Base-by-base conservation (phyloP, 2,797 vertebrate species). In the Falco concolor region DNA sequence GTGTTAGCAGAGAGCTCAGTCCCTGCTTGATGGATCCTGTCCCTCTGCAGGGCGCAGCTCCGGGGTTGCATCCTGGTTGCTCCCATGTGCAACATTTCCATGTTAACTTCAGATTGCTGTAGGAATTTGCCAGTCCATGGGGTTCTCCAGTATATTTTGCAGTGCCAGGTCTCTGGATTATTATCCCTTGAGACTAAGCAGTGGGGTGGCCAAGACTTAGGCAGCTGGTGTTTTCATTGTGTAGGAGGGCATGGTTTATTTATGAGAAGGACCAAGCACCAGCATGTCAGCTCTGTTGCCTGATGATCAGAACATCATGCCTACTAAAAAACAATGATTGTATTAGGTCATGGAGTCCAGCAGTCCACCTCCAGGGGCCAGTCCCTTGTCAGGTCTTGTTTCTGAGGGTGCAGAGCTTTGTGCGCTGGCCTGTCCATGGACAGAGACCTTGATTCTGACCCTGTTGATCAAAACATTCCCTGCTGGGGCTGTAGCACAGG, bases 151-250 rank as follows among this genome's bases (percentile, higher is more conserved):
- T 15, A 5, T 8, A 1, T 25, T 59, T 61, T 87, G 76, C 12
- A 44, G 49, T 38, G 69, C 69, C 84, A 73, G 77, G 3, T 40
- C 77, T 75, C 34, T 40, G 92, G 75, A 28, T 94, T 63, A 13
- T 80, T 30, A 5, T 65, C 89, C 87, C 57, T 30, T 38, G 73
- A 44, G 84, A 80, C 54, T 30, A 5, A 93, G 89, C 47, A 59
- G 67, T 2, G 21, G 65, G 32, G 40, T 50, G 78, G 89, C 78
- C 82, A 54, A 11, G 18, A 2, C 28, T 56, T 53, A 75, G 63
- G 80, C 95, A 95, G 94, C 68, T 96, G 95, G 81, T 87, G 92
- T 92, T 91, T 94, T 78, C 44, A 9, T 32, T 9, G 61, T 89
- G 92, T 86, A 54, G 95, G 89, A 96, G 93, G 84, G 45, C 77